These are phyloP conservation scores for Emydocephalus ijimae DNA, from an alignment of 2,113 vertebrate genomes.

Conservation along the genomic window DNA sequence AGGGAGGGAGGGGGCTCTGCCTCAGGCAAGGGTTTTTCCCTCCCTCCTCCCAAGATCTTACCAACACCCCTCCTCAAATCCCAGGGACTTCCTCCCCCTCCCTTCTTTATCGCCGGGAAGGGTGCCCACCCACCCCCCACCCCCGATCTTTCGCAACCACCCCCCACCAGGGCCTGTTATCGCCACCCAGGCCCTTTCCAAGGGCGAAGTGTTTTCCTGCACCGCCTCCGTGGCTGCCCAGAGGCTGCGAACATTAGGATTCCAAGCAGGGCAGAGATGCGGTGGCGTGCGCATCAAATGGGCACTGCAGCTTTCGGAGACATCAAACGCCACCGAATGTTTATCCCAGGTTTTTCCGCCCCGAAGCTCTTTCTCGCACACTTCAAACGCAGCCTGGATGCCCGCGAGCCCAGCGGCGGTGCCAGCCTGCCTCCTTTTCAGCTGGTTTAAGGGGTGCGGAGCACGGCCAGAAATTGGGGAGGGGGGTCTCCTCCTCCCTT, in stretches of 20 bases:
- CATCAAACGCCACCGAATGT: not conserved
- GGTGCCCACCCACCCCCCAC: fast-evolving
- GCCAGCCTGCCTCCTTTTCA: not conserved
- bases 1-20: not conserved
- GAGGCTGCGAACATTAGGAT: slow-evolving; percentile 15
- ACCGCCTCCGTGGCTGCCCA: not conserved
- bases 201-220: not conserved
- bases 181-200: no score
- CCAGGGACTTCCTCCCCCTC: not conserved
- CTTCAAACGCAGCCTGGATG: not conserved
- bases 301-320: slow-evolving; percentile 2
- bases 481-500: fast-evolving
- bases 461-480: no score
- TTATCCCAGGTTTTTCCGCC: not conserved
- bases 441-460: not conserved
- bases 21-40: not conserved
- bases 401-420: not conserved
- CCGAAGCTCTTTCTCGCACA: not conserved
- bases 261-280: not conserved
- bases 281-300: not conserved
- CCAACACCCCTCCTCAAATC: not conserved
- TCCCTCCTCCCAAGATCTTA: not conserved
- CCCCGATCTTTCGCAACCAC: fast-evolving
- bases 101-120: no score
- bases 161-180: no score